A percentile compares a stretch with the other conserved stretches of the same genome.
Evolutionary conservation across 2,888 invertebrate species (phyloP).

Genomic region (Laspeyria flexula): DNA sequence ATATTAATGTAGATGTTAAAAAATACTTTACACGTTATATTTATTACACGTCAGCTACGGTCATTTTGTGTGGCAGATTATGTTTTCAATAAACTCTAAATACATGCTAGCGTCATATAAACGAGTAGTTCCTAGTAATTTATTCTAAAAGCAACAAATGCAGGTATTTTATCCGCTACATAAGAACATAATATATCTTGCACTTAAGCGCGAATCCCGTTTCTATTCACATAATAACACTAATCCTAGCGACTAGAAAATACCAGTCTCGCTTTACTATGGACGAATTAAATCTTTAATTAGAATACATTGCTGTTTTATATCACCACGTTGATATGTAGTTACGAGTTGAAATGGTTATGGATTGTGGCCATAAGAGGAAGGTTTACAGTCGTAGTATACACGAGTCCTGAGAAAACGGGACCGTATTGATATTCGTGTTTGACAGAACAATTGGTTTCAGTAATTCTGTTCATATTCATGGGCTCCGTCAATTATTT

Average conservation of each 20-base stretch:
- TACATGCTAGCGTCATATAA: conserved; percentile 3
- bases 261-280: conserved; percentile 25
- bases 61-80: too few relatives aligned
- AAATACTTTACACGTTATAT: too few relatives aligned
- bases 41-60: too few relatives aligned
- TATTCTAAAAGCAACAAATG: conserved; percentile 28
- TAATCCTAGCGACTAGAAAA: conserved; percentile 43
- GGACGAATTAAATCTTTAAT: conserved; percentile 55
- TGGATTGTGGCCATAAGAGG: conserved; percentile 74
- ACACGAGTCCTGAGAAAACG: conserved; percentile 58
- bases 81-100: neutral
- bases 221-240: conserved; percentile 44
- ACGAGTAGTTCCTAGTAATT: conserved; percentile 23
- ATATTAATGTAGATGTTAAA: too few relatives aligned
- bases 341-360: conserved; percentile 70
- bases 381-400: conserved; percentile 42
- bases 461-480: conserved; percentile 56
- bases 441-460: conserved; percentile 67
- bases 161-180: conserved; percentile 20
- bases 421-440: conserved; percentile 50
- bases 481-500: conserved; percentile 63
- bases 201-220: conserved; percentile 42
- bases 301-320: conserved; percentile 60
- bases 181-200: conserved; percentile 33
- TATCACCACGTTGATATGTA: conserved; percentile 63